Evolutionary conservation across 2,113 vertebrate species (phyloP), one percentile per base, ranked within the genome.

Genomic region (Polyodon spathula): DNA sequence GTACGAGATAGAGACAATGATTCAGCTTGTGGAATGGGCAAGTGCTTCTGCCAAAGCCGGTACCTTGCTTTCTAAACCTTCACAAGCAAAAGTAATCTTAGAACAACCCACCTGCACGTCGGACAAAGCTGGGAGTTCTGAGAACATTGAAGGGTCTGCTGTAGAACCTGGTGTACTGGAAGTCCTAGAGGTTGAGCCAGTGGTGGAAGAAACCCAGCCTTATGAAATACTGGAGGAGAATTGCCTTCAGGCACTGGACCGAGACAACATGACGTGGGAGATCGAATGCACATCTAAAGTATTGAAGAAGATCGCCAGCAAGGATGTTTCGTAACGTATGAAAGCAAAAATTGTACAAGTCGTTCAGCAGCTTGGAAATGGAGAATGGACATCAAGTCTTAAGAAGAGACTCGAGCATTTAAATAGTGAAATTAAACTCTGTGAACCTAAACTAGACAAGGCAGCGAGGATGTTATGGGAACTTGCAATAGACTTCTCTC

Each of bases 261-360:
- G 90, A 6, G 86, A 88, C 71, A 86, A 82, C 54, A 87, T 90
- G 88, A 88, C 87, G 0, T 90, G 88, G 88, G 88, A 90, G 73
- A 84, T 90, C 0, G 88, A 89, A 56, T 90, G 88, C 15, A 88
- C 88, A 17, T 81, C 86, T 2, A 88, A 88, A 61, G 70, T 56
- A 56, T 66, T 90, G 6, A 89, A 88, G 71, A 86, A 76, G 0
- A 66, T 90, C 55, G 76, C 75, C 6, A 82, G 79, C 68, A 89
- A 86, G 69, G 71, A 65, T 5, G 70, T 87, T 58, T 74, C 81
- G 17, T 77, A 72, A 82, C 54, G n/a, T n/a, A 71, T 87, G 52
- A 90, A 87, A 76, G 69, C 76, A 48, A 90, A 84, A 69, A 75
- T 81, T 42, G 76, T 90, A 44, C 63, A 75, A 5, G 65, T 73